These are phyloP conservation scores for Drosophila kohkoa DNA, from an alignment of 1,140 invertebrate genomes.

Conservation along the genomic window DNA sequence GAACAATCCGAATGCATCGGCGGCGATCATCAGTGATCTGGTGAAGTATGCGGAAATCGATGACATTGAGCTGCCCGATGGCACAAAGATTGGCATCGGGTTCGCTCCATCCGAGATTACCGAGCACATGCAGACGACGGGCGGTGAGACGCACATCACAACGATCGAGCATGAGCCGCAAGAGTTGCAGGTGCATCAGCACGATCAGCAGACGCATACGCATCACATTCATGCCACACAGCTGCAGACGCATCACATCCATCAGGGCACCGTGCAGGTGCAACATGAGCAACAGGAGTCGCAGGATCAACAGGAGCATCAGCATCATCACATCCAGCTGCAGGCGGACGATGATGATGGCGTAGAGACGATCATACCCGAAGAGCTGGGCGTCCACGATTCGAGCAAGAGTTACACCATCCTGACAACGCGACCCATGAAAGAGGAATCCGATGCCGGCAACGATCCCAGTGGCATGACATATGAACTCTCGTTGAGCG, in stretches of 20 bases:
- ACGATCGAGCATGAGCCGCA: conserved; percentile 75
- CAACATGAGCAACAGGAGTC: conserved; percentile 57
- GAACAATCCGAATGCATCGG: conserved; percentile 78
- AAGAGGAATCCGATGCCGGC: conserved; percentile 71
- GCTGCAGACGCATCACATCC: conserved; percentile 73
- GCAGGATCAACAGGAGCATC: conserved; percentile 56
- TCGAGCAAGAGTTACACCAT: conserved; percentile 83
- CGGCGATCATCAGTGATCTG: conserved; percentile 79
- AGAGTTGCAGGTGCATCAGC: conserved; percentile 70
- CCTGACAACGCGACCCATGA: conserved; percentile 79
- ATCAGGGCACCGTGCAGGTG: conserved; percentile 51
- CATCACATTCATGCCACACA: conserved; percentile 70
- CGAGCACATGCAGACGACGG: conserved; percentile 75
- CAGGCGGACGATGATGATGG: conserved; percentile 76
- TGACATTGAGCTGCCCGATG: conserved; percentile 84
- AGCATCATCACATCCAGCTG: conserved; percentile 68
- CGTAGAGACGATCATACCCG: conserved; percentile 75
- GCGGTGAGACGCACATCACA: conserved; percentile 71
- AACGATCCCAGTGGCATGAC: conserved; percentile 76
- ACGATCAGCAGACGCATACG: conserved; percentile 61
- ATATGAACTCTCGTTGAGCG: conserved; percentile 81
- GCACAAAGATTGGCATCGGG: conserved; percentile 83
- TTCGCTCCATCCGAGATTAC: conserved; percentile 83
- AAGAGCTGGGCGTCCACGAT: conserved; percentile 71
- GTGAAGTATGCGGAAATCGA: conserved; percentile 84